These are phyloP conservation scores for Apotomis betuletana DNA, from an alignment of 2,888 invertebrate genomes.

Conservation along the genomic window DNA sequence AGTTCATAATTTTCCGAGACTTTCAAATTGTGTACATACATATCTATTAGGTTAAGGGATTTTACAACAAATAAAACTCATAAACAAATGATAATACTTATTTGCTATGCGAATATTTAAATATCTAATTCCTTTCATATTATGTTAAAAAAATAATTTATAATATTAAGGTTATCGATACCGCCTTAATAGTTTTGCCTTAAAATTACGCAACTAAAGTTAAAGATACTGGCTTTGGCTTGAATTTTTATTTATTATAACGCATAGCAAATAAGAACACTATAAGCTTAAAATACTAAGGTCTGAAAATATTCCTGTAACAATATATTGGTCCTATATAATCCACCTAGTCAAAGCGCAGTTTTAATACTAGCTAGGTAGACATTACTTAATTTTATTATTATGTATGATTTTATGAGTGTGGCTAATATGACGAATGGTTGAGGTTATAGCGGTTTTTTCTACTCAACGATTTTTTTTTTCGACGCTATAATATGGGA, in stretches of 20 bases:
- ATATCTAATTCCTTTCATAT: not conserved
- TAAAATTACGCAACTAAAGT: not conserved
- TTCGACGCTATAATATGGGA: conserved; percentile 57
- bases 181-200: too few relatives aligned
- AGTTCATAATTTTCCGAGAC: conserved; percentile 75
- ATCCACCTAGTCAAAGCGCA: conserved; percentile 79
- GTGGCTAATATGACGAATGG: conserved; percentile 69
- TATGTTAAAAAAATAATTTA: too few relatives aligned
- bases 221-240: not conserved
- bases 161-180: too few relatives aligned
- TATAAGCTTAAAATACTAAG: conserved; percentile 16
- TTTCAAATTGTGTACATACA: conserved; percentile 82
- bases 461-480: conserved; percentile 44
- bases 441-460: conserved; percentile 66
- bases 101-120: conserved; percentile 26
- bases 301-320: conserved; percentile 37
- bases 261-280: conserved; percentile 33
- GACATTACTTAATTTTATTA: conserved; percentile 64
- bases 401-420: conserved; percentile 61
- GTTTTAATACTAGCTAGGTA: conserved; percentile 76
- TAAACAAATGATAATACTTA: conserved; percentile 20
- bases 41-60: conserved; percentile 78
- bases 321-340: conserved; percentile 58
- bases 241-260: not conserved
- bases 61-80: conserved; percentile 46